phyloP scores from a whole-genome alignment of 1,140 invertebrate species.

The Acarapis woodi region DNA sequence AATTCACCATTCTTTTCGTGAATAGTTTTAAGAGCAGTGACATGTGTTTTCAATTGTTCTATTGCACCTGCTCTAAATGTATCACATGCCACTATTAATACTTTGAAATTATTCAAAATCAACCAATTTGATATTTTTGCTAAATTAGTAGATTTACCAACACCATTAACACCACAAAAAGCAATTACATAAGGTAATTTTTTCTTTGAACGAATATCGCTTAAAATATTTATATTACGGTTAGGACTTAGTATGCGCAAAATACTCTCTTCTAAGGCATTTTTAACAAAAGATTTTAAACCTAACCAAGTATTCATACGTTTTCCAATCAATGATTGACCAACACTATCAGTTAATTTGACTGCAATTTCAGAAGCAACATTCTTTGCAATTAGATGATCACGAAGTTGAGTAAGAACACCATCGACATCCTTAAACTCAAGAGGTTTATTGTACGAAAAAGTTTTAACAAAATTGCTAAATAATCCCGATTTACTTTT shows the following conservation, averaged over 20 bases:
- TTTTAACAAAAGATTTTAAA: slow-evolving; percentile 13
- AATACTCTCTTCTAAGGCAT: slow-evolving; percentile 18
- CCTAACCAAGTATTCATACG: slow-evolving; percentile 15
- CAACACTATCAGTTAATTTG: slow-evolving; percentile 82
- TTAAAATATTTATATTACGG: slow-evolving; percentile 74
- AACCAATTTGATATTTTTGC: slow-evolving; percentile 99
- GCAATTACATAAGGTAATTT: slow-evolving; percentile 70
- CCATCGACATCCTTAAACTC: slow-evolving; percentile 35
- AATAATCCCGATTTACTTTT: slow-evolving; percentile 7
- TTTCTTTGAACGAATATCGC: slow-evolving; percentile 74
- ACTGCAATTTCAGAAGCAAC: slow-evolving; percentile 81
- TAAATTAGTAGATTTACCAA: slow-evolving; percentile 96
- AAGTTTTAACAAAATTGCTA: slow-evolving; percentile 6
- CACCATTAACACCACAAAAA: slow-evolving; percentile 98
- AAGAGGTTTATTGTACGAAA: slow-evolving; percentile 19
- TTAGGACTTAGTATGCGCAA: slow-evolving; percentile 60
- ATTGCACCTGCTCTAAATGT: slow-evolving; percentile 97
- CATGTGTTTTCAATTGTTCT: slow-evolving; percentile 87
- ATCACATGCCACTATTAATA: slow-evolving; percentile 94
- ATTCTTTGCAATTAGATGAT: slow-evolving; percentile 89
- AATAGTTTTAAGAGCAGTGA: slow-evolving; percentile 66
- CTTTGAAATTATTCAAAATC: slow-evolving; percentile 83
- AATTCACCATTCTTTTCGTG: slow-evolving; percentile 28
- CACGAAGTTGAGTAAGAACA: slow-evolving; percentile 71
- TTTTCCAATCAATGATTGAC: slow-evolving; percentile 55